Base-by-base conservation (phyloP, 2,797 vertebrate species). In the Macropodus opercularis region DNA sequence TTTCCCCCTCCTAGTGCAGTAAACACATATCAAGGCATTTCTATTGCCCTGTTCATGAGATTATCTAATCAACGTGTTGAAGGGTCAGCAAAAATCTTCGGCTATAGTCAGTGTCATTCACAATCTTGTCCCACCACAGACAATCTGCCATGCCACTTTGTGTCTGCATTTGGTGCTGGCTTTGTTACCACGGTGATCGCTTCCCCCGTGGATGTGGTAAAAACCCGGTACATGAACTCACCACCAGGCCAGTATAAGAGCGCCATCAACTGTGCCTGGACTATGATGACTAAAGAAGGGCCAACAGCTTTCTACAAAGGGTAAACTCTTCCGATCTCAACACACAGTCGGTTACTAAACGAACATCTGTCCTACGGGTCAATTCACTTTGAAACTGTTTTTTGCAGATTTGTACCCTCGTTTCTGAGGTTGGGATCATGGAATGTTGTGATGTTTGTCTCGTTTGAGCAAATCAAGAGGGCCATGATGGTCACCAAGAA, bases 181-280 rank as follows among this genome's bases (percentile, higher is more conserved):
- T 95, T 96, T 59, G 95, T 93, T 36, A 94, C 95, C 24, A 96
- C 94, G 0, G 89, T 95, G 48, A 92, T 95, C 2, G 93, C 94
- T 4, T 96, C 95, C n/a, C 95, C 94, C 0, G 94, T 94, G 17
- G 95, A 96, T 15, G 94, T 96, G 70, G 95, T 96, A 24, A 96
- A 96, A 81, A 96, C 94, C 0, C 90, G 95, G 57, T 95, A 95
- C 85, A 94, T 96, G 92, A 96, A 96, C 81, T 96, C 94, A 9
- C 90, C 92, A 1, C 94, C 92, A 0, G 93, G 93, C 22, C 94
- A 94, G 68, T 95, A 96, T 77, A 83, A 41, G 18, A 93, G 92
- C 1, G 93, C 95, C 0, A 54, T 94, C 40, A 93, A 91, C 77
- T 95, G 94, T 5, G 86, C 94, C 21, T 93, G 93, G 93, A 91